Evolutionary conservation across 1,140 invertebrate genomes (phyloP).

Genomic region (Calliopsis andreniformis): DNA sequence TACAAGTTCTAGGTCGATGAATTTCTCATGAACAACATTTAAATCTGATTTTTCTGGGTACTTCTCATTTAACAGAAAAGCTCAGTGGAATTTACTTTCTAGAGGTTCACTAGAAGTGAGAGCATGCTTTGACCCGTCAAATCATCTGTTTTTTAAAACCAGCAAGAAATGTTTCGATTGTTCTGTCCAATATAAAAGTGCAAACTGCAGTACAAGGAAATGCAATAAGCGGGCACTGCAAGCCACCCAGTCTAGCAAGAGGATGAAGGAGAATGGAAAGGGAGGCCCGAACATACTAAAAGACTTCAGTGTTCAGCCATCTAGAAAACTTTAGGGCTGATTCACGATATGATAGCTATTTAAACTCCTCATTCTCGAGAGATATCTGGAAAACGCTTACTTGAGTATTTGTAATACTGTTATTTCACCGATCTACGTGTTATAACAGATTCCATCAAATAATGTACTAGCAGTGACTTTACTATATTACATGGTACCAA

Average conservation of each 20-base stretch:
- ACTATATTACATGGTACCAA: no score
- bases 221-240: constrained; percentile 2
- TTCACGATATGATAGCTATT: constrained; percentile 19
- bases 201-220: constrained; percentile 33
- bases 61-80: no score
- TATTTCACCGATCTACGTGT: no score
- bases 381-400: background rate
- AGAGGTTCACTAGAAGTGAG: background rate
- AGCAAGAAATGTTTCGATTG: constrained; percentile 11
- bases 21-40: no score
- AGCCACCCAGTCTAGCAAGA: background rate
- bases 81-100: background rate
- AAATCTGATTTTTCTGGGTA: no score
- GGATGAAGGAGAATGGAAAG: constrained; percentile 13
- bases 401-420: background rate
- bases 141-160: constrained; percentile 2
- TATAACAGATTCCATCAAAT: no score
- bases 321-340: constrained; percentile 26
- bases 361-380: background rate
- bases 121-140: background rate
- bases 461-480: no score
- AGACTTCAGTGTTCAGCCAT: constrained; percentile 18
- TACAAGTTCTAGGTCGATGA: no score
- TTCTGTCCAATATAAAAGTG: constrained; percentile 18
- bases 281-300: background rate